Conservation (phyloP, 35 echinoderm and acorn worm species). For the Amphiura filiformis region DNA sequence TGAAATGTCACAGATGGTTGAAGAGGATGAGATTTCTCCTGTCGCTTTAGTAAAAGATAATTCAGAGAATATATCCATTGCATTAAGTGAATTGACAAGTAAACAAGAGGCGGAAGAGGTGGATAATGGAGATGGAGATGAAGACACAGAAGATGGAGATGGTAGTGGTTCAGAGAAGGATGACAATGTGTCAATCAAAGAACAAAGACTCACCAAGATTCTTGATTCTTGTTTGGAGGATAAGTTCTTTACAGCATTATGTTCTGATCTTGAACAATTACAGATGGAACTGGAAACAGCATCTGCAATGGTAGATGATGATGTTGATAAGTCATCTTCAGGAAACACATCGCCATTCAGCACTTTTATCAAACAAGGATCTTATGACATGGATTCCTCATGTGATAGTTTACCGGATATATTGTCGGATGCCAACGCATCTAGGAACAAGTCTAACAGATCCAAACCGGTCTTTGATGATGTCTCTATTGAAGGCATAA, state of each 20-base stretch:
- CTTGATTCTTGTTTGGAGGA: neutral
- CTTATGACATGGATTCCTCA: neutral
- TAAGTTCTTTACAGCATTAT: neutral
- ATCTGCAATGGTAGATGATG: neutral
- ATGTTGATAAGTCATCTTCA: neutral
- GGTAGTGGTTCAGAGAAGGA: neutral
- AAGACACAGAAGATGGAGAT: neutral
- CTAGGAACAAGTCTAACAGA: neutral
- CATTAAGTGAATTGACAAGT: neutral
- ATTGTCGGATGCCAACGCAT: neutral
- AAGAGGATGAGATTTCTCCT: neutral
- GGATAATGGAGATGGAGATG: neutral
- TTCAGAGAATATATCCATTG: neutral
- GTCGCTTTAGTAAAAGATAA: neutral
- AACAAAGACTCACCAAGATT: neutral
- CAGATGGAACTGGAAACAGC: neutral
- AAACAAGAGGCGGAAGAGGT: too few species aligned
- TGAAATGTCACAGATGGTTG: neutral
- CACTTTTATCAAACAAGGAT: neutral
- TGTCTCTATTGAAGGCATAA: neutral
- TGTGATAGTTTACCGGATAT: neutral
- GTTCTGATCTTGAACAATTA: constrained; percentile 4
- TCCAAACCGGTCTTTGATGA: neutral
- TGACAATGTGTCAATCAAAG: neutral
- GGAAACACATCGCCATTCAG: neutral